phyloP scores from a whole-genome alignment of 2,888 invertebrate genomes.

The Apodemia hepburni region DNA sequence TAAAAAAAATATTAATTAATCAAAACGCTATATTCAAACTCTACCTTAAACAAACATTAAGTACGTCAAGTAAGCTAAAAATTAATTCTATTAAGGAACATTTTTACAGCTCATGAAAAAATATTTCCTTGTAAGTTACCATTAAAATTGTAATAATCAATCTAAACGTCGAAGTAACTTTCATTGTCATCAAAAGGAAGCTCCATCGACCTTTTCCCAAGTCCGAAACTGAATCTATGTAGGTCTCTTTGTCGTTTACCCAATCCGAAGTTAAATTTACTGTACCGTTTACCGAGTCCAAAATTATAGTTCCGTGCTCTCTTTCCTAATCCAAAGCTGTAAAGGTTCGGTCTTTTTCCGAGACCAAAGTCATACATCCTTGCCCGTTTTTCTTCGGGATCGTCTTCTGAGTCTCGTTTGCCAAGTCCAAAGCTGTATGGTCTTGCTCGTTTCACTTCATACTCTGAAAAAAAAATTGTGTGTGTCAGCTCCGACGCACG shows the following conservation, averaged over 20 bases:
- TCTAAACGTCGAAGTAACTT: slow-evolving; percentile 56
- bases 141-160: slow-evolving; percentile 31
- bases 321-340: slow-evolving; percentile 76
- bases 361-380: slow-evolving; percentile 68
- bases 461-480: slow-evolving; percentile 41
- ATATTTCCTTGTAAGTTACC: slow-evolving; percentile 31
- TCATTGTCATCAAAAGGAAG: slow-evolving; percentile 46
- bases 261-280: slow-evolving; percentile 78
- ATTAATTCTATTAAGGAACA: too few relatives aligned
- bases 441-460: slow-evolving; percentile 78
- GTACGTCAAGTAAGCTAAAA: too few relatives aligned
- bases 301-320: slow-evolving; percentile 72
- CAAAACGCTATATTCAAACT: background rate
- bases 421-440: slow-evolving; percentile 87
- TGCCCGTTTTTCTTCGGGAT: slow-evolving; percentile 59
- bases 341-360: slow-evolving; percentile 64
- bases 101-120: background rate
- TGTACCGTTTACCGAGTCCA: slow-evolving; percentile 77
- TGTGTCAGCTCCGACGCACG: too few relatives aligned
- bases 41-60: background rate
- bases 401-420: slow-evolving; percentile 73
- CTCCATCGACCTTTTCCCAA: slow-evolving; percentile 74
- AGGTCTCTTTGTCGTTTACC: slow-evolving; percentile 76
- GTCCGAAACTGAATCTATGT: slow-evolving; percentile 77
- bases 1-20: too few relatives aligned